Conservation (phyloP, 2,888 invertebrate genomes). For the Selenia dentaria region DNA sequence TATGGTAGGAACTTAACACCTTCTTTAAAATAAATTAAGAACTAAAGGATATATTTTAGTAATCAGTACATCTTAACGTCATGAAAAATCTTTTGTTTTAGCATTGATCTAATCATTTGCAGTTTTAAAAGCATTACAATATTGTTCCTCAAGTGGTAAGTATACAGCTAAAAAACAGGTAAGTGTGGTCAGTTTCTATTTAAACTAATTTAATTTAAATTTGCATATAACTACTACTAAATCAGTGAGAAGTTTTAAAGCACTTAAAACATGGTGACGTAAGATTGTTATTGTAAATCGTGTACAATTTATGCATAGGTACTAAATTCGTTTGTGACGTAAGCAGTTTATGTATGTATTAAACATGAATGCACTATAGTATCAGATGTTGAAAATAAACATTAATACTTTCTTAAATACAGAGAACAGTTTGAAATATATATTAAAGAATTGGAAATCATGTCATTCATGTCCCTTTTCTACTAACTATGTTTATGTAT, state of each 20-base stretch:
- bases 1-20: conserved; percentile 24
- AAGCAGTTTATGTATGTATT: conserved; percentile 24
- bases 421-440: neutral
- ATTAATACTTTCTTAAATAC: neutral
- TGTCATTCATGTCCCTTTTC: neutral
- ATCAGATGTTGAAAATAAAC: neutral
- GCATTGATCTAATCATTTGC: too few relatives aligned
- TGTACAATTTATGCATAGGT: conserved; percentile 8
- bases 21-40: neutral
- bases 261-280: conserved; percentile 4
- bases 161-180: neutral
- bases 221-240: conserved; percentile 10
- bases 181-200: neutral
- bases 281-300: conserved; percentile 5
- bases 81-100: too few relatives aligned
- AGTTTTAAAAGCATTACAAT: too few relatives aligned
- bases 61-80: too few relatives aligned
- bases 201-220: neutral
- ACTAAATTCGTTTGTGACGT: conserved; percentile 32
- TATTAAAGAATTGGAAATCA: too few relatives aligned
- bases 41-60: neutral
- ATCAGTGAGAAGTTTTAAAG: conserved; percentile 7
- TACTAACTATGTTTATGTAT: neutral
- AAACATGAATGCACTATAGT: conserved; percentile 1
- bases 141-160: neutral